Evolutionary conservation across 2,888 invertebrate species (phyloP).

Genomic region (Diarsia mendica): DNA sequence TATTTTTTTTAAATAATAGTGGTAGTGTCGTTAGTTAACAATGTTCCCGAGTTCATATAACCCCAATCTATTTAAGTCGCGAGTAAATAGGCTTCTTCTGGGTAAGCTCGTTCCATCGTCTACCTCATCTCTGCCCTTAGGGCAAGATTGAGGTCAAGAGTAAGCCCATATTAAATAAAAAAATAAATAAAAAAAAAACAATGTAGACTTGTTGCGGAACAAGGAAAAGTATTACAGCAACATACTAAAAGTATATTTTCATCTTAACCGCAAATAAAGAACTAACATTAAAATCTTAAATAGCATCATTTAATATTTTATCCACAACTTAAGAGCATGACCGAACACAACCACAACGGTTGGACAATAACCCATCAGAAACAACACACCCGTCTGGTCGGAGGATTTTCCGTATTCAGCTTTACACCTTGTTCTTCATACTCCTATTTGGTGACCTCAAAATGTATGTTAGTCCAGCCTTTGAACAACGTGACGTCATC

Average conservation of each 20-base stretch:
- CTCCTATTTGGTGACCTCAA: no score
- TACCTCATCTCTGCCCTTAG: no score
- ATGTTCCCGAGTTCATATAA: no score
- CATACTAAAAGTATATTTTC: background rate
- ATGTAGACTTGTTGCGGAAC: background rate
- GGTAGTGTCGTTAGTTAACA: background rate
- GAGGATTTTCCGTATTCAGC: background rate
- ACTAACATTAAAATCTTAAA: background rate
- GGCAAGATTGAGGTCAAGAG: no score
- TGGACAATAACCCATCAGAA: background rate
- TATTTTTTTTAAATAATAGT: slow-evolving; percentile 3
- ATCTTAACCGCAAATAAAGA: background rate
- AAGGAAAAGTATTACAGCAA: background rate
- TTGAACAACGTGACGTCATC: no score
- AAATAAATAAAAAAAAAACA: no score
- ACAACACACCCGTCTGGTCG: background rate
- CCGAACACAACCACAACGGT: background rate
- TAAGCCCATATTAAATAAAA: no score
- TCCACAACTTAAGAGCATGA: background rate
- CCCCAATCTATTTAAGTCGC: no score
- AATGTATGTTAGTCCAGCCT: no score
- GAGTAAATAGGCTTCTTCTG: no score
- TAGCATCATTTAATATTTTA: background rate
- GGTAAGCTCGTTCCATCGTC: no score
- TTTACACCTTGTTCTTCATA: no score